Evolutionary conservation across 2,797 vertebrate genomes (phyloP).

Genomic region (Sebastes goodei): DNA sequence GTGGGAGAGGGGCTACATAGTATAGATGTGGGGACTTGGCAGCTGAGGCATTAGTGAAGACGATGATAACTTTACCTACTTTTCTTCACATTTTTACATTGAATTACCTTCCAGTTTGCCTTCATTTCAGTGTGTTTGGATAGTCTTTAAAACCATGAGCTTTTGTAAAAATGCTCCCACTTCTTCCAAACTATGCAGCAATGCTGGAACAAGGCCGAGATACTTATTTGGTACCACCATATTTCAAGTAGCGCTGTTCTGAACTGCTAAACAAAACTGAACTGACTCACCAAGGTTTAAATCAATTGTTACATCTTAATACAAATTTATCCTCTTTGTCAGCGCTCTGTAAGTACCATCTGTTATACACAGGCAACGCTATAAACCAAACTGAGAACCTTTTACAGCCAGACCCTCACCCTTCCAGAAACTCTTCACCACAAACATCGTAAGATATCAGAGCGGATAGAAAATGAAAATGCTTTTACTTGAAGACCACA

Average conservation of each 20-base stretch:
- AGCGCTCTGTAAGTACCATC: background rate
- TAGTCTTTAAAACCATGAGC: background rate
- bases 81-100: background rate
- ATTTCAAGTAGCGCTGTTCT: background rate
- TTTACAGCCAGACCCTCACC: background rate
- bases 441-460: too few relatives aligned
- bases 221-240: background rate
- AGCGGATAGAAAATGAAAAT: constrained; percentile 2
- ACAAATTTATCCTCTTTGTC: background rate
- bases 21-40: too few relatives aligned
- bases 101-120: background rate
- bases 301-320: background rate
- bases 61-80: background rate
- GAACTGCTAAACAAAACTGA: background rate
- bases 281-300: background rate
- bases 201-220: background rate
- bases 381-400: background rate
- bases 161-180: background rate
- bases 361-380: background rate
- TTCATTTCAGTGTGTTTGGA: background rate
- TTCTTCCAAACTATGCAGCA: background rate
- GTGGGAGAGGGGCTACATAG: too few relatives aligned
- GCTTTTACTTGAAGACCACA: constrained; percentile 21
- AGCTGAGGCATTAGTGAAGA: background rate
- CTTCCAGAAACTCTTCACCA: background rate